Conservation (phyloP, 2,888 invertebrate genomes). For the Chalcis sispes region DNA sequence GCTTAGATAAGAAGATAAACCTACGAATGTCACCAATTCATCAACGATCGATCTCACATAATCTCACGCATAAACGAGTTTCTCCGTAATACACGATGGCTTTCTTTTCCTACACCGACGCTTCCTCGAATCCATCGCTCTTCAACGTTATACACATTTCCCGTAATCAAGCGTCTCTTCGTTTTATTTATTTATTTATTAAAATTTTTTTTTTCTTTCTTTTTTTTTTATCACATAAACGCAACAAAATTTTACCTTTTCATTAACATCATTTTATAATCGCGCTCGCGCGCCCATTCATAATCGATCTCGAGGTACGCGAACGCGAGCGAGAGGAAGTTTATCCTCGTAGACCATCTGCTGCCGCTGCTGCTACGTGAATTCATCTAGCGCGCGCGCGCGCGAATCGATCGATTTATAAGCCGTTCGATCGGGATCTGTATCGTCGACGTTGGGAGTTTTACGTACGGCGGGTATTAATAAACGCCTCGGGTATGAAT, state of each 20-base stretch:
- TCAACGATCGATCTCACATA: constrained; percentile 24
- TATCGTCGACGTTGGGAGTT: constrained; percentile 19
- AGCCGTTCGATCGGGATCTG: constrained; percentile 64
- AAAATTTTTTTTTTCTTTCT: not conserved
- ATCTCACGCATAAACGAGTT: not conserved
- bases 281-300: constrained; percentile 56
- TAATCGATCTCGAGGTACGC: constrained; percentile 68
- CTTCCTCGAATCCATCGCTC: constrained; percentile 4
- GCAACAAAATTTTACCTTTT: not conserved
- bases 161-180: not conserved
- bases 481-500: constrained; percentile 34
- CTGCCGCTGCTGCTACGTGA: no score
- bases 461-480: constrained; percentile 23
- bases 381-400: no score
- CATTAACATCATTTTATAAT: not conserved
- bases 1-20: not conserved
- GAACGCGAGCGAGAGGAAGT: no score
- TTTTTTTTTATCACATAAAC: not conserved
- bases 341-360: constrained; percentile 72
- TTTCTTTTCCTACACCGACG: not conserved
- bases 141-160: not conserved
- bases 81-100: not conserved
- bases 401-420: constrained; percentile 58
- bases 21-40: constrained; percentile 5
- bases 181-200: not conserved